These are phyloP conservation scores for Priocnemis perturbator DNA, from an alignment of 2,888 invertebrate genomes.

Conservation along the genomic window DNA sequence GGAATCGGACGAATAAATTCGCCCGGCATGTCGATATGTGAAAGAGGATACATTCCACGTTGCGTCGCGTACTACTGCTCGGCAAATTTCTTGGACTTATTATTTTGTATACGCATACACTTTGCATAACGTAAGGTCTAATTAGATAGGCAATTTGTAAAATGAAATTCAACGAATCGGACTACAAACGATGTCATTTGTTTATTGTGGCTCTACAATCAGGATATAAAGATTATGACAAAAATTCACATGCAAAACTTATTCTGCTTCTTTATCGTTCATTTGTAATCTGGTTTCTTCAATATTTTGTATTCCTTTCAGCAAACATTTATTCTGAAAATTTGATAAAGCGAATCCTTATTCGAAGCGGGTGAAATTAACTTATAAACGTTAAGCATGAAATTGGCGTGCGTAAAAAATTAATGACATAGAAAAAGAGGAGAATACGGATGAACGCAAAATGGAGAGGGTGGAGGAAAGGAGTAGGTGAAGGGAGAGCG, in stretches of 20 bases:
- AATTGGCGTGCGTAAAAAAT: not conserved
- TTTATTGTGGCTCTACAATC: slow-evolving; percentile 10
- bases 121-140: slow-evolving; percentile 50
- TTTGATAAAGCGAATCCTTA: too few species aligned
- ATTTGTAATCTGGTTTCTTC: too few species aligned
- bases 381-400: too few species aligned
- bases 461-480: slow-evolving; percentile 25
- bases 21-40: not conserved
- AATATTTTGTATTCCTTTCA: too few species aligned
- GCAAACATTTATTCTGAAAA: too few species aligned
- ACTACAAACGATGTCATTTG: not conserved
- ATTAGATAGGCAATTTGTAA: slow-evolving; percentile 32
- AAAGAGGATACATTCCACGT: slow-evolving; percentile 49
- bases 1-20: slow-evolving; percentile 30
- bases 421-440: not conserved
- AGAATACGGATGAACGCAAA: slow-evolving; percentile 7
- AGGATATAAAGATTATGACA: slow-evolving; percentile 6
- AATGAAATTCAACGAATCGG: not conserved
- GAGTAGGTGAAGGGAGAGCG: slow-evolving; percentile 19
- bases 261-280: too few species aligned
- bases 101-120: slow-evolving; percentile 56
- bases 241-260: not conserved
- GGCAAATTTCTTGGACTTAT: slow-evolving; percentile 42
- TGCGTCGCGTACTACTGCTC: slow-evolving; percentile 22
- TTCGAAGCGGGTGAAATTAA: not conserved